phyloP scores from a whole-genome alignment of 2,113 vertebrate genomes.

The Eptatretus burgeri region DNA sequence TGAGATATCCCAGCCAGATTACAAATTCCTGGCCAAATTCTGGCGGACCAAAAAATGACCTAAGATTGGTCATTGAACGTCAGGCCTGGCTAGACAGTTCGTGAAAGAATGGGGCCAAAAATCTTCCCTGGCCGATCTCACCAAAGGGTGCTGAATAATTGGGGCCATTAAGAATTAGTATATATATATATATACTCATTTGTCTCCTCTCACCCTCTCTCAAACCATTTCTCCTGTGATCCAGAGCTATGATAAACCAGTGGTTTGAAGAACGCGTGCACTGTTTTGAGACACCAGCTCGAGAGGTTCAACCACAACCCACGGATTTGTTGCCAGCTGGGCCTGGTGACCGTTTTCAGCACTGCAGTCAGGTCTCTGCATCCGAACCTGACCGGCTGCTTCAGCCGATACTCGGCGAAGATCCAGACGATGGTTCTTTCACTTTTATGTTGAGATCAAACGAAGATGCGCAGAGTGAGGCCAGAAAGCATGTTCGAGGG shows the following conservation, averaged over 20 bases:
- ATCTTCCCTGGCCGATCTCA: too few species aligned
- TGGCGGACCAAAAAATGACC: too few species aligned
- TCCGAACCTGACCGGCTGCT: slow-evolving; percentile 83
- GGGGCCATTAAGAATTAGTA: too few species aligned
- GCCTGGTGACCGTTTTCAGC: slow-evolving; percentile 16
- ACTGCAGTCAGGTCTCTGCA: slow-evolving; percentile 55
- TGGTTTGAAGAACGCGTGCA: slow-evolving; percentile 91
- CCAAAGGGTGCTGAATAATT: too few species aligned
- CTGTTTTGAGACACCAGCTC: slow-evolving; percentile 40
- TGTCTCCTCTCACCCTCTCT: too few species aligned
- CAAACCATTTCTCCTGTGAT: too few species aligned
- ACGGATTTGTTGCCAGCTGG: slow-evolving; percentile 18
- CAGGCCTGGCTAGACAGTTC: too few species aligned
- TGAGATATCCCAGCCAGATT: too few species aligned
- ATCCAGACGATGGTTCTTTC: slow-evolving; percentile 40
- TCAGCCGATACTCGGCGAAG: slow-evolving; percentile 68
- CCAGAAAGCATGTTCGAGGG: slow-evolving; percentile 21
- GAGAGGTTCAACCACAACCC: slow-evolving; percentile 17
- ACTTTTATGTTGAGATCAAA: slow-evolving; percentile 53
- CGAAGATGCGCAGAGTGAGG: slow-evolving; percentile 33
- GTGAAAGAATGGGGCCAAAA: too few species aligned
- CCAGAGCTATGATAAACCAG: slow-evolving; percentile 91
- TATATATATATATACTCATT: too few species aligned
- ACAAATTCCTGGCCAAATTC: too few species aligned
- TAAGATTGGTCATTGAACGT: too few species aligned